Evolutionary conservation across 2,797 vertebrate genomes (phyloP).

Genomic region (Phrynocephalus forsythii): DNA sequence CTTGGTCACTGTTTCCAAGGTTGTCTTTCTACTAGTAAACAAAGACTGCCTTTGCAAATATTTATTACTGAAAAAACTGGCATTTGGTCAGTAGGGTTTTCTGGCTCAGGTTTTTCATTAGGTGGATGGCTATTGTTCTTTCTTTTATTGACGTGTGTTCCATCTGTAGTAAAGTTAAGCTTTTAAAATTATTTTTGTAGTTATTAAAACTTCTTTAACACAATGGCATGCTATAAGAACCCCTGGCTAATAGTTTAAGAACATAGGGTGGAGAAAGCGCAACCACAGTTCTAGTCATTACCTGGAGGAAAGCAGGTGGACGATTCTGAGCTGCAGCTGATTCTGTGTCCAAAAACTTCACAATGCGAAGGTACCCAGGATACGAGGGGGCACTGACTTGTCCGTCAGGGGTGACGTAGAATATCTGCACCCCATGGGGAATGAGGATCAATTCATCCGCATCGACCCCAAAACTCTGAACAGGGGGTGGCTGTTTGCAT

Average conservation of each 20-base stretch:
- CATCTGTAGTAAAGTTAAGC: no score
- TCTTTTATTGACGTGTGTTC: no score
- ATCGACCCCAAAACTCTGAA: conserved; percentile 87
- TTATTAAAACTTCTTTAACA: no score
- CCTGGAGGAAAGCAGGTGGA: conserved; percentile 95
- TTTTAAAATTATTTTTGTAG: no score
- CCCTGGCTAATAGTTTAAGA: not conserved
- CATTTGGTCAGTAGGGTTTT: no score
- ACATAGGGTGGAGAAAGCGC: not conserved
- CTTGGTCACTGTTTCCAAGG: not conserved
- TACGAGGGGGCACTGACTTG: conserved; percentile 96
- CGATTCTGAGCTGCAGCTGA: conserved; percentile 78
- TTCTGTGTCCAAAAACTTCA: conserved; percentile 87
- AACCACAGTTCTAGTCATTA: conserved; percentile 66
- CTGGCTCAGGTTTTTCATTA: no score
- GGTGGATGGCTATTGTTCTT: no score
- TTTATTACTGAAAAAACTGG: no score
- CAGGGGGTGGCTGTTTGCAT: conserved; percentile 81
- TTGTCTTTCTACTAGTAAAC: not conserved
- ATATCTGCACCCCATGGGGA: conserved; percentile 94
- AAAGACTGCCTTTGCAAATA: not conserved
- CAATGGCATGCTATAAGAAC: no score
- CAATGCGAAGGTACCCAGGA: conserved; percentile 93
- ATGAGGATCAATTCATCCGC: conserved; percentile 91
- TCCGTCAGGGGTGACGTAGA: conserved; percentile 94